These are phyloP conservation scores for Busseola fusca DNA, from an alignment of 2,888 invertebrate species.

Conservation along the genomic window DNA sequence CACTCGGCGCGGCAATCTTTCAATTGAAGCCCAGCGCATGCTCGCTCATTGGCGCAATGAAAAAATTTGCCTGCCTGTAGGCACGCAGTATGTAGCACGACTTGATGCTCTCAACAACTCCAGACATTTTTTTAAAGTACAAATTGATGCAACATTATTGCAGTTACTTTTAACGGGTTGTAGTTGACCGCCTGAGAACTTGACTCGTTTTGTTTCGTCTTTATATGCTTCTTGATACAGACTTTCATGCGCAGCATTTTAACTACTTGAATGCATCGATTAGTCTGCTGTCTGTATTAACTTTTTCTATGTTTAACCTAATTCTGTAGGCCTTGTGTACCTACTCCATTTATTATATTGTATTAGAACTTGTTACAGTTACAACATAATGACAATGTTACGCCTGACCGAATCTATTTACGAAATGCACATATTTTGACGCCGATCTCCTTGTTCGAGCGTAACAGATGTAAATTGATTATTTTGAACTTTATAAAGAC, in stretches of 20 bases:
- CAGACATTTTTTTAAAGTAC: slow-evolving; percentile 30
- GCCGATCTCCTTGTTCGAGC: slow-evolving; percentile 59
- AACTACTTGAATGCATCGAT: neutral
- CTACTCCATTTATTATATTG: slow-evolving; percentile 72
- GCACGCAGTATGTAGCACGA: slow-evolving; percentile 56
- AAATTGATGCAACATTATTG: slow-evolving; percentile 45
- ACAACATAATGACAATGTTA: slow-evolving; percentile 72
- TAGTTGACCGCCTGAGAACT: slow-evolving; percentile 30
- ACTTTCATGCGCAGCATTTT: slow-evolving; percentile 4
- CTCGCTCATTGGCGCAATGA: slow-evolving; percentile 86
- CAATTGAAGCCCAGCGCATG: slow-evolving; percentile 85
- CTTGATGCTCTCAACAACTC: slow-evolving; percentile 41
- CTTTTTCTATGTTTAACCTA: slow-evolving; percentile 58
- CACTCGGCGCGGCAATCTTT: slow-evolving; percentile 84
- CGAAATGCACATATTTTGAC: slow-evolving; percentile 76
- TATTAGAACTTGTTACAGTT: slow-evolving; percentile 63
- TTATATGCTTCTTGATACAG: slow-evolving; percentile 1
- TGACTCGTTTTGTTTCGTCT: slow-evolving; percentile 6
- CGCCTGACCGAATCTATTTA: slow-evolving; percentile 75
- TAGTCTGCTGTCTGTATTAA: slow-evolving; percentile 5
- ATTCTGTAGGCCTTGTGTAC: slow-evolving; percentile 78
- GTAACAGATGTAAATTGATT: slow-evolving; percentile 66
- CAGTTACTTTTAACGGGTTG: slow-evolving; percentile 30
- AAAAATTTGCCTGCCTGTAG: slow-evolving; percentile 81
- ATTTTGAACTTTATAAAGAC: slow-evolving; percentile 33